Percentiles rank a stretch among this genome's conserved stretches.
These are phyloP conservation scores for Drosophila mojavensis DNA, from an alignment of 1,140 invertebrate species.

Conservation along the genomic window DNA sequence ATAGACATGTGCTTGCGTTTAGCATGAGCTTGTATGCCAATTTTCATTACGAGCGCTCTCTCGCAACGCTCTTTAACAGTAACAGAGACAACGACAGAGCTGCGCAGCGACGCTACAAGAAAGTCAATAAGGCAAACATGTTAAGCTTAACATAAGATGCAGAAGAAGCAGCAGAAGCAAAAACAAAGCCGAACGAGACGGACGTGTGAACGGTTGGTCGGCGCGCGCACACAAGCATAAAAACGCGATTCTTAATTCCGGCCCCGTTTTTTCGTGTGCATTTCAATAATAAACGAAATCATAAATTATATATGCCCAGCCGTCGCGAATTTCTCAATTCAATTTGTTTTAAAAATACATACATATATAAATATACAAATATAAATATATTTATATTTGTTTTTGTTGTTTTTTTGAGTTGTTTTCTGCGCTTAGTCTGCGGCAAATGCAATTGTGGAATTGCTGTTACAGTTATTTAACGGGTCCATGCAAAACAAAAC, in stretches of 20 bases:
- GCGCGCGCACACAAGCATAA: constrained; percentile 11
- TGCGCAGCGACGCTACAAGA: constrained; percentile 19
- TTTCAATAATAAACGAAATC: constrained; percentile 21
- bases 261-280: constrained; percentile 30
- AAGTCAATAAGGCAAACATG: constrained; percentile 20
- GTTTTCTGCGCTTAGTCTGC: neutral
- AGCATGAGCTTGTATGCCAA: constrained; percentile 14
- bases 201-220: constrained; percentile 38
- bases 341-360: neutral
- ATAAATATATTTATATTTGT: neutral
- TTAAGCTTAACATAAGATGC: constrained; percentile 31
- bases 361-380: no score
- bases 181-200: constrained; percentile 44
- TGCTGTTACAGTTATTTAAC: constrained; percentile 11
- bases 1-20: constrained; percentile 27
- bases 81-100: neutral
- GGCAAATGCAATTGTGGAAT: constrained; percentile 14
- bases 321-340: constrained; percentile 18
- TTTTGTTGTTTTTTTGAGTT: neutral
- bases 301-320: constrained; percentile 8
- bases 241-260: constrained; percentile 41
- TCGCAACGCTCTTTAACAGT: constrained; percentile 8
- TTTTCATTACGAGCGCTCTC: neutral
- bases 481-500: constrained; percentile 67
- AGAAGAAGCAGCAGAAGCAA: constrained; percentile 43